Evolutionary conservation across 2,888 invertebrate species (phyloP).

Genomic region (Erebia ligea): DNA sequence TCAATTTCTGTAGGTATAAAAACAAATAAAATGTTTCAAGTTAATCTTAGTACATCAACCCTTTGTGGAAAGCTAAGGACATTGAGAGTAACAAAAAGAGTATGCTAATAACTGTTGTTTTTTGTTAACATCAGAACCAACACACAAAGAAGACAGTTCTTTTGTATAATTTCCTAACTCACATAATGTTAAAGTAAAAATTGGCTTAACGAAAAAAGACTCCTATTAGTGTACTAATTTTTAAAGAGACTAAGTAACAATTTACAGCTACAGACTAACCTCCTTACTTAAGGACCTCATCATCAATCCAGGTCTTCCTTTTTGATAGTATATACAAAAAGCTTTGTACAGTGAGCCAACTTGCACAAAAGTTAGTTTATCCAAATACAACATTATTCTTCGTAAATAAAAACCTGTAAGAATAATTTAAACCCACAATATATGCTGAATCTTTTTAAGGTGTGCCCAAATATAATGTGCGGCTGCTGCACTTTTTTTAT

Average conservation of each 20-base stretch:
- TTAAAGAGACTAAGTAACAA: too few relatives aligned
- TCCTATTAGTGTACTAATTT: too few relatives aligned
- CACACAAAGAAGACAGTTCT: too few relatives aligned
- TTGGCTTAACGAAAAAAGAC: too few relatives aligned
- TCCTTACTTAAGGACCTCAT: constrained; percentile 78
- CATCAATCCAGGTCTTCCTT: constrained; percentile 77
- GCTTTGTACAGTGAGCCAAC: constrained; percentile 89
- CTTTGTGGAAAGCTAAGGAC: not conserved
- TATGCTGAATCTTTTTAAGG: too few relatives aligned
- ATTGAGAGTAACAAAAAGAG: too few relatives aligned
- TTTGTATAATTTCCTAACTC: too few relatives aligned
- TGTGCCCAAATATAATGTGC: too few relatives aligned
- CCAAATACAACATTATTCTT: constrained; percentile 90
- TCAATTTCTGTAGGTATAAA: constrained; percentile 64
- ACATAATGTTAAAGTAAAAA: too few relatives aligned
- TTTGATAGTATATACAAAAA: constrained; percentile 87
- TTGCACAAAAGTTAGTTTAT: constrained; percentile 93
- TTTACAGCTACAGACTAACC: constrained; percentile 50
- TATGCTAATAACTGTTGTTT: too few relatives aligned
- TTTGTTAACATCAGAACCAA: too few relatives aligned
- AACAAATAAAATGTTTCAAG: not conserved
- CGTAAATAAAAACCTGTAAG: constrained; percentile 91
- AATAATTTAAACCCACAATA: constrained; percentile 45
- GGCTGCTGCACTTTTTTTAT: too few relatives aligned
- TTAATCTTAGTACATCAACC: not conserved